phyloP scores from a whole-genome alignment of 2,113 vertebrate species.

The Rhinoptilus africanus region DNA sequence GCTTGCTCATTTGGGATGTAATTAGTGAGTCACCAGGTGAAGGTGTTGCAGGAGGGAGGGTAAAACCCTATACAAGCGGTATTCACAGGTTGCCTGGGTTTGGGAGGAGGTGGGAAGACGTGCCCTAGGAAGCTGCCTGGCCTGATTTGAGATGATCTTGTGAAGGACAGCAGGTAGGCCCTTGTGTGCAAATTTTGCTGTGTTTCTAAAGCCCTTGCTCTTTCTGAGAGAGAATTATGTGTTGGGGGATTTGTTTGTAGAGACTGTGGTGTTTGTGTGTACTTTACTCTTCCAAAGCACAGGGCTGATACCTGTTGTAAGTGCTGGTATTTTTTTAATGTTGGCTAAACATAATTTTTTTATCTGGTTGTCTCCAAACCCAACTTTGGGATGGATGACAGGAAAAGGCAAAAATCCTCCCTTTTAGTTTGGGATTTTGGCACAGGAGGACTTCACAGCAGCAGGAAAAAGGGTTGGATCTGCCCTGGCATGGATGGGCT shows the following conservation, averaged over 20 bases:
- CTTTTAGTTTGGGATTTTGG: background rate
- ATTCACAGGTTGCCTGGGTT: background rate
- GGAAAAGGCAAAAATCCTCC: background rate
- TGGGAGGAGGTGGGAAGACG: background rate
- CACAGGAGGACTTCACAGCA: background rate
- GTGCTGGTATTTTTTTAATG: background rate
- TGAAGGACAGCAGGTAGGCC: background rate
- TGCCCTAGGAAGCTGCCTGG: background rate
- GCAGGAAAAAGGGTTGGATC: background rate
- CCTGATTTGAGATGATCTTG: background rate
- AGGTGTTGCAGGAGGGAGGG: background rate
- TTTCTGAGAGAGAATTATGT: background rate
- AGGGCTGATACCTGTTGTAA: background rate
- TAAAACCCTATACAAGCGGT: background rate
- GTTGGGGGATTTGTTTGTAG: background rate
- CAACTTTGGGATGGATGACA: accelerated
- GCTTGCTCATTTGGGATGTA: background rate
- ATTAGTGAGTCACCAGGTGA: background rate
- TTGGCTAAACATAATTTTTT: background rate
- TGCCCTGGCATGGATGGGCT: background rate
- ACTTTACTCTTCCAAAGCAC: background rate
- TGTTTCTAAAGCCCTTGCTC: background rate
- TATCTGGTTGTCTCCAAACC: background rate
- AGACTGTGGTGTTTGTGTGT: background rate
- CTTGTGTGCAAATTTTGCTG: background rate